Percentiles rank a stretch among this genome's conserved stretches.
phyloP scores from a whole-genome alignment of 2,113 vertebrate species.

The Saguinus imperator region DNA sequence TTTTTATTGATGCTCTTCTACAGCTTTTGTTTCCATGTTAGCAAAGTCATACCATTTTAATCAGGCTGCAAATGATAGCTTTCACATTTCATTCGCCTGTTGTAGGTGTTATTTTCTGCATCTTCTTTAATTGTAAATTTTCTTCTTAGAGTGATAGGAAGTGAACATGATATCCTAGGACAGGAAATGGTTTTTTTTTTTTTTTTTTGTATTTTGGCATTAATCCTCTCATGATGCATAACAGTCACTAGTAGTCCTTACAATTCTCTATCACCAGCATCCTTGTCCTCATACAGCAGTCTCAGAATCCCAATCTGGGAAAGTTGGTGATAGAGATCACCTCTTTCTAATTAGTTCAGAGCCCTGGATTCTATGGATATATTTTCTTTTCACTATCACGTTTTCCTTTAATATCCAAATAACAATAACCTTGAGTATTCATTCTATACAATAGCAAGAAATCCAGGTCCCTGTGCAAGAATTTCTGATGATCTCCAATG shows the following conservation, averaged over 20 bases:
- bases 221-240: neutral
- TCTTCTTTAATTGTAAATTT: constrained; percentile 14
- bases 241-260: neutral
- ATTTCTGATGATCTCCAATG: neutral
- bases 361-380: neutral
- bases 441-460: neutral
- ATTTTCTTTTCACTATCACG: neutral
- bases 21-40: neutral
- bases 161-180: neutral
- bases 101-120: neutral
- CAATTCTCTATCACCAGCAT: neutral
- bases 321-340: no score
- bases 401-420: neutral
- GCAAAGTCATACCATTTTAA: neutral
- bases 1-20: neutral
- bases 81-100: neutral
- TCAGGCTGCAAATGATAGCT: neutral
- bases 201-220: neutral
- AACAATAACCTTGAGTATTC: neutral
- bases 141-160: neutral
- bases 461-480: neutral
- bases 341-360: neutral
- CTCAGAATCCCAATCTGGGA: neutral
- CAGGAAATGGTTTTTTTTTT: neutral
- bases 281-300: neutral